phyloP scores from a whole-genome alignment of 2,113 vertebrate genomes.

The Benitochromis conjunctus region DNA sequence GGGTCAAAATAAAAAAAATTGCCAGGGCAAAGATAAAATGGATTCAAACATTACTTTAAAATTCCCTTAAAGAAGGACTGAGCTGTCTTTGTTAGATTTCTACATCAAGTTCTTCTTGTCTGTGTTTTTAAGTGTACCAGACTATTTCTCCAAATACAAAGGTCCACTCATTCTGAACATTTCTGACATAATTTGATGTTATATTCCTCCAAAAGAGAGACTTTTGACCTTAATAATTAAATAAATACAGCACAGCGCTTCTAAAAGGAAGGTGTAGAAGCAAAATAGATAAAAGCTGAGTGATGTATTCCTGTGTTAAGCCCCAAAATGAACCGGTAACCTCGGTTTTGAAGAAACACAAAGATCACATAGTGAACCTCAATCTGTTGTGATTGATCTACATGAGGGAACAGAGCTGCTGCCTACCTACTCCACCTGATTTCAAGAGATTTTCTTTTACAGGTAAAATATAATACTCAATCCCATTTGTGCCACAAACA shows the following conservation, averaged over 20 bases:
- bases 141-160: neutral
- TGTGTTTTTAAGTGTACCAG: neutral
- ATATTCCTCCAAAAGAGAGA: neutral
- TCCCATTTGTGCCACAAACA: neutral
- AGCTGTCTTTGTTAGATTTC: neutral
- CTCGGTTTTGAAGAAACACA: neutral
- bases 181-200: neutral
- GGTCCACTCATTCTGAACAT: neutral
- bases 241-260: slow-evolving; percentile 35
- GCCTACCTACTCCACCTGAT: neutral
- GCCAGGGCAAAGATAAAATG: neutral
- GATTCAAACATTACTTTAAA: neutral
- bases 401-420: neutral
- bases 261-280: neutral
- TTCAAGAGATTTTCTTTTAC: neutral
- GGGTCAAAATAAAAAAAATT: neutral
- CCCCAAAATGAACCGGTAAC: neutral
- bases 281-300: slow-evolving; percentile 40
- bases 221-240: neutral
- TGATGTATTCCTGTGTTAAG: neutral
- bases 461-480: neutral
- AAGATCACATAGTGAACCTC: neutral
- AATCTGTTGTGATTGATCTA: neutral
- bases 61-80: neutral
- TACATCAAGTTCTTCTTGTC: neutral